These are phyloP conservation scores for Lasius fuliginosus DNA, from an alignment of 2,888 invertebrate genomes.

Conservation along the genomic window DNA sequence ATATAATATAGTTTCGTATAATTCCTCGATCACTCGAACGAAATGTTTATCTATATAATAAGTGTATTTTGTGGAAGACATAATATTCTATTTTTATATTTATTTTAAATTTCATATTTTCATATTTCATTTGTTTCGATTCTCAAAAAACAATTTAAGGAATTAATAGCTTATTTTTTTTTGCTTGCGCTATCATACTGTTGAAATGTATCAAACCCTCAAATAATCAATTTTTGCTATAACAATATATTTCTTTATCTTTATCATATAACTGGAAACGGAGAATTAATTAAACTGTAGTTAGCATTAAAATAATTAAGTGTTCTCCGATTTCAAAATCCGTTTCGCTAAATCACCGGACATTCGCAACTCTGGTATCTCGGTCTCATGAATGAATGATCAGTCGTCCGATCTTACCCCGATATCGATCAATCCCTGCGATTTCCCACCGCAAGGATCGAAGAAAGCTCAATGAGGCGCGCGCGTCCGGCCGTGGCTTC, in stretches of 20 bases:
- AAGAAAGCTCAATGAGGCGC: conserved; percentile 40
- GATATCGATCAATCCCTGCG: conserved; percentile 31
- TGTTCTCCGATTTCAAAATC: background rate
- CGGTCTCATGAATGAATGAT: background rate
- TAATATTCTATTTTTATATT: background rate
- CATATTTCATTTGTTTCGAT: background rate
- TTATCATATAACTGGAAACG: background rate
- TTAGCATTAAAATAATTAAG: background rate
- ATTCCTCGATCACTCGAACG: background rate
- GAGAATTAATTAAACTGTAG: background rate
- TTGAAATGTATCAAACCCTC: background rate
- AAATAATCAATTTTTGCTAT: background rate
- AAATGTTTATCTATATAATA: background rate
- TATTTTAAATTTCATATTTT: background rate
- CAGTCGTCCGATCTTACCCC: conserved; percentile 26
- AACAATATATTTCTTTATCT: background rate
- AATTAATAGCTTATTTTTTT: background rate
- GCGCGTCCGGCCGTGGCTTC: conserved; percentile 46
- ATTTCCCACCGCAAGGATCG: conserved; percentile 14
- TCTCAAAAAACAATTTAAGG: background rate
- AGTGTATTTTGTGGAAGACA: background rate
- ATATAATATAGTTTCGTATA: background rate
- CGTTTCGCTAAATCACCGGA: background rate
- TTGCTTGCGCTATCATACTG: background rate
- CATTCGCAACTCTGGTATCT: background rate